Evolutionary conservation across 2,113 vertebrate genomes (phyloP).

Genomic region (Microcebus murinus): DNA sequence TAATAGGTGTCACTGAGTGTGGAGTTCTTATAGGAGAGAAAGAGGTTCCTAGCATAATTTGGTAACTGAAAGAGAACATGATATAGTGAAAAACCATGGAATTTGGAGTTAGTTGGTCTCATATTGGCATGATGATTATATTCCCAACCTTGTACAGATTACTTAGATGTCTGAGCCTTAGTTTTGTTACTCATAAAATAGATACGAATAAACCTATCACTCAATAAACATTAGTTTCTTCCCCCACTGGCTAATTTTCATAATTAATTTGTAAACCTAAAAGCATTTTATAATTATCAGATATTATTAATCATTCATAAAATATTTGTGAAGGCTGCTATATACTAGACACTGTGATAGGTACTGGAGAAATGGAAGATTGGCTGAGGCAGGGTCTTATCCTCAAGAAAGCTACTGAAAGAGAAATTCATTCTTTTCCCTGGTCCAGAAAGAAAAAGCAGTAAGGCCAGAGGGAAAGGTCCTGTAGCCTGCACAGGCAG

Average conservation of each 20-base stretch:
- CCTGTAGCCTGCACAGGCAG: not conserved
- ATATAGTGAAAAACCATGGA: not conserved
- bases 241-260: not conserved
- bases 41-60: not conserved
- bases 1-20: not conserved
- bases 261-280: not conserved
- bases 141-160: not conserved
- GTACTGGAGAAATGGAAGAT: not conserved
- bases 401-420: not conserved
- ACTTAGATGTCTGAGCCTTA: constrained; percentile 15
- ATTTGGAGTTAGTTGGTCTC: not conserved
- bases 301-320: not conserved
- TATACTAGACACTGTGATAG: not conserved
- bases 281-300: not conserved
- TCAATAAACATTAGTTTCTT: not conserved
- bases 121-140: not conserved
- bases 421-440: constrained; percentile 8
- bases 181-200: not conserved
- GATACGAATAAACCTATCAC: not conserved
- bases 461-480: not conserved
- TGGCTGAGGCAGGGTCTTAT: not conserved
- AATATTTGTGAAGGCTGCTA: not conserved
- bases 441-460: not conserved
- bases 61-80: not conserved
- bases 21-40: not conserved